Evolutionary conservation across 2,888 invertebrate genomes (phyloP).

Genomic region (Trissolcus japonicus): DNA sequence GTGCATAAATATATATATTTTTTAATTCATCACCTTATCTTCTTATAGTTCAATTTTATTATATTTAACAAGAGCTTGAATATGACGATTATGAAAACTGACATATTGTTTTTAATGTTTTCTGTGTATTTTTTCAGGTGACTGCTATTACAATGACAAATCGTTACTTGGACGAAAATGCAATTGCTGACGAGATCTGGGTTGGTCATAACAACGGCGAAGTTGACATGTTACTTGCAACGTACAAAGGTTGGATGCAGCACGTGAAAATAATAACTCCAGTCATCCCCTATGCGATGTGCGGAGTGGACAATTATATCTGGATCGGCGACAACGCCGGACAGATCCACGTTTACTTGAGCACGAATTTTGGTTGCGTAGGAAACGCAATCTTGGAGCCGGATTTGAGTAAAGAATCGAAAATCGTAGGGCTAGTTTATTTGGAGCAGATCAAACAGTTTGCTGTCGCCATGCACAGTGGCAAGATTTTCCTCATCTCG

Average conservation of each 20-base stretch:
- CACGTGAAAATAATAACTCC: constrained; percentile 78
- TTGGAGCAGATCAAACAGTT: constrained; percentile 83
- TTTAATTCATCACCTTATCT: not conserved
- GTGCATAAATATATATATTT: constrained; percentile 72
- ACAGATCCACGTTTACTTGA: constrained; percentile 89
- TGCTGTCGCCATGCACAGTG: constrained; percentile 88
- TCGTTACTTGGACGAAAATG: constrained; percentile 68
- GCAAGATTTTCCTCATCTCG: constrained; percentile 77
- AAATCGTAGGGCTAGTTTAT: constrained; percentile 83
- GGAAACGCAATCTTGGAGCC: constrained; percentile 79
- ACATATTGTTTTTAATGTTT: no score
- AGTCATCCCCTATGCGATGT: constrained; percentile 83
- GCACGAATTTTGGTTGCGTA: constrained; percentile 73
- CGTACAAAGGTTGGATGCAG: constrained; percentile 80
- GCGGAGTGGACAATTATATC: constrained; percentile 85
- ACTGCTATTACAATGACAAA: constrained; percentile 78
- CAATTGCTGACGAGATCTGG: constrained; percentile 82
- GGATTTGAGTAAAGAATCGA: constrained; percentile 80
- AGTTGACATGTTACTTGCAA: constrained; percentile 80
- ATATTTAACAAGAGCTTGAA: not conserved
- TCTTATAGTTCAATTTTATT: not conserved
- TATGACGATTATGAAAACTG: no score
- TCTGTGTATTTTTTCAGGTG: constrained; percentile 66
- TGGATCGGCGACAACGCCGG: constrained; percentile 95
- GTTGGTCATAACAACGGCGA: constrained; percentile 83